Evolutionary conservation across 1,140 invertebrate species (phyloP), one percentile per base, ranked within the genome.

Genomic region (Cyphomyrmex costatus): DNA sequence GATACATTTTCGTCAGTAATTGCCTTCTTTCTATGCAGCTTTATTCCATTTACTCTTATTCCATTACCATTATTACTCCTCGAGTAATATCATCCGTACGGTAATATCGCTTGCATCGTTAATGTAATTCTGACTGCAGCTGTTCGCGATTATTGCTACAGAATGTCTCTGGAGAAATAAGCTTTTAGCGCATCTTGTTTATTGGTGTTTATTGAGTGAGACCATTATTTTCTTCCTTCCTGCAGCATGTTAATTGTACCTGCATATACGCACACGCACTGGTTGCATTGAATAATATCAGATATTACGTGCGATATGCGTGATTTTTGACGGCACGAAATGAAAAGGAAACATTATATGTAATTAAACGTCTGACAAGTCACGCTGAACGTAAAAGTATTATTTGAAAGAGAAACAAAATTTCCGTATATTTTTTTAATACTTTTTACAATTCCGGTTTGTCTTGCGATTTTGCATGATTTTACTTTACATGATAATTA

Each of bases 21-120:
- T 36, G 46, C 24, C 6, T 53, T 42, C 6, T 53, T 42, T 7
- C 36, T 10, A 8, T 36, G 36, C 36, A 42, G 8, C 8, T 42
- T 42, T 42, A 42, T 42, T 33, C 33, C 21, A 27, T 58, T 3
- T 33, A 14, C n/a, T 71, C 8, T 80, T 56, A 70, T 53, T 80
- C 33, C 60, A 79, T 79, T 66, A 79, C 33, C 16, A 46, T 70
- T 80, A 80, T 80, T 70, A 80, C 27, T 53, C 51, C 30, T 36
- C 21, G 51, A 70, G 65, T 24, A 70, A 80, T 58, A 71, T 70
- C 21, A 36, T 66, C 14, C 6, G 16, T n/a, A 63, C 42, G 24
- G 16, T 60, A 65, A 78, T 27, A 53, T 70, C 36, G 16, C 65
- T 66, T 16, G 74, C 60, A 49, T 27, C 16, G 19, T 63, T 80